Evolutionary conservation across 2,888 invertebrate genomes (phyloP).

Genomic region (Ochlodes sylvanus): DNA sequence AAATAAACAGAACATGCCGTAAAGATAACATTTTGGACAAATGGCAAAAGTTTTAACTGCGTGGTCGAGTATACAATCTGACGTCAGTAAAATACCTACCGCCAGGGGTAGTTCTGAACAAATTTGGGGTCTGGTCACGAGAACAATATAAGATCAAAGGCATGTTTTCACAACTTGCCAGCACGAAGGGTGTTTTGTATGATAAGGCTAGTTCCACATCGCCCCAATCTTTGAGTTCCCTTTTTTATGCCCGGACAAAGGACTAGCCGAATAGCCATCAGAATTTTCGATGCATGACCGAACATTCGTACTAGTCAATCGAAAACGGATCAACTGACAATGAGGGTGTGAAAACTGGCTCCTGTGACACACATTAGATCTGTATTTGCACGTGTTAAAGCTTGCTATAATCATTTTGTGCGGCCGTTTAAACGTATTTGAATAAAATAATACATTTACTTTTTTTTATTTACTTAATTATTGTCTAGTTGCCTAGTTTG

Average conservation of each 20-base stretch:
- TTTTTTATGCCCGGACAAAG: constrained; percentile 7
- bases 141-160: constrained; percentile 74
- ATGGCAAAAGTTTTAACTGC: constrained; percentile 41
- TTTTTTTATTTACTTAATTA: no score
- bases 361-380: not conserved
- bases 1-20: constrained; percentile 1
- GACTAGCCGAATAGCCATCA: no score
- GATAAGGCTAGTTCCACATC: constrained; percentile 41
- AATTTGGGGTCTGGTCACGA: constrained; percentile 69
- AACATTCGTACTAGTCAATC: not conserved
- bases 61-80: constrained; percentile 43
- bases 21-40: constrained; percentile 7
- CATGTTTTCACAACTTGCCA: constrained; percentile 65
- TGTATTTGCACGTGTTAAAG: no score
- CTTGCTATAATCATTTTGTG: no score
- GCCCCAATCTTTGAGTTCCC: constrained; percentile 14
- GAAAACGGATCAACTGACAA: not conserved
- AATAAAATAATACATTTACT: no score
- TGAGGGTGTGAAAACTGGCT: not conserved
- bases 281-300: not conserved
- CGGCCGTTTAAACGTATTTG: no score
- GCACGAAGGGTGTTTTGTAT: constrained; percentile 60
- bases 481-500: no score
- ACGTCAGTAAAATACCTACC: constrained; percentile 60
- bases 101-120: constrained; percentile 59